Evolutionary conservation across 2,888 invertebrate species (phyloP), one percentile per base, ranked within the genome.

Genomic region (Actias luna): DNA sequence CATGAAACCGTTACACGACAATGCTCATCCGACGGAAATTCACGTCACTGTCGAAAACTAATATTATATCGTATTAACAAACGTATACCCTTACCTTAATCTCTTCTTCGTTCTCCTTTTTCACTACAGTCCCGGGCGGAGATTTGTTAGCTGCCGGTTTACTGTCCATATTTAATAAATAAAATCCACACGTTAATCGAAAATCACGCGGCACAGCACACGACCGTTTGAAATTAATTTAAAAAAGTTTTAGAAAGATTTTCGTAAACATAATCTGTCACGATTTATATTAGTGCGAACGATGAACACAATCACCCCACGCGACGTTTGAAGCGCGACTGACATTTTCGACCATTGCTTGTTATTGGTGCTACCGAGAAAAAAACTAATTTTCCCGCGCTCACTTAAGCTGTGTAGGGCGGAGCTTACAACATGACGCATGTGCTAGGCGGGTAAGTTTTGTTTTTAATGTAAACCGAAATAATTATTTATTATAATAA

Each of bases 91-190:
- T 82, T 90, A 96, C 96, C 94, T 96, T 96, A 83, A 96, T 96
- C 90, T 96, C 96, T 90, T 96, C 96, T 87, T 95, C 95, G 75
- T 94, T 92, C 83, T 96, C 96, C 85, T 95, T 95, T 86, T 96
- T 96, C 72, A 95, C 92, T 77, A 85, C 88, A 57, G 86, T 77
- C 67, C 86, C 84, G 12, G 88, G 87, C 33, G 92, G 88, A 63
- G 89, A 84, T 42, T 87, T 77, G 62, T 87, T 82, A 29, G 80
- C 67, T 31, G 93, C 87, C 42, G 93, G 88, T 83, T 93, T 93
- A 70, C 88, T 90, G 75, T 92, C 93, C 94, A 94, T 94, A 18
- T 73, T 68, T 79, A 63, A 63, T 27, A 35, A 46, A 62, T 55
- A 72, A 66, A 67, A 66, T 82, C 69, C 78, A 79, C 79, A 75